phyloP scores from a whole-genome alignment of 2,888 invertebrate genomes.

The Lissonota sp. region DNA sequence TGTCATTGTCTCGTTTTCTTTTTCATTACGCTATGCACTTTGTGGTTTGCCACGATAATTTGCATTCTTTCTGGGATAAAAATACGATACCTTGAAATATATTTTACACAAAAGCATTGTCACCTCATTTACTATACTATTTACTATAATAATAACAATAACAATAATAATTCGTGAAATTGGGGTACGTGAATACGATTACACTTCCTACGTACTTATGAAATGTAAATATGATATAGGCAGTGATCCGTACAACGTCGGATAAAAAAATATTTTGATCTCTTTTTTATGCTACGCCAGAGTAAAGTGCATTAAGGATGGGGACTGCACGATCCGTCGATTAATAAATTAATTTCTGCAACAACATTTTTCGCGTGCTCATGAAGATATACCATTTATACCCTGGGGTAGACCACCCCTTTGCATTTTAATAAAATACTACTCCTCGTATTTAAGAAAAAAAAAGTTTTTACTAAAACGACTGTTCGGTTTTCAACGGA shows the following conservation, averaged over 20 bases:
- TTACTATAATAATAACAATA: constrained; percentile 43
- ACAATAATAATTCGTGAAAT: constrained; percentile 71
- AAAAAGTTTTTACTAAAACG: background rate
- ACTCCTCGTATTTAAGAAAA: background rate
- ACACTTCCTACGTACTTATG: constrained; percentile 63
- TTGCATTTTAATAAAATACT: background rate
- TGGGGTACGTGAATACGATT: too few species aligned
- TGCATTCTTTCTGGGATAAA: constrained; percentile 33
- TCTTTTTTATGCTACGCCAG: constrained; percentile 26
- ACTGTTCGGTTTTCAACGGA: background rate
- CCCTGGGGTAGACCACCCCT: background rate
- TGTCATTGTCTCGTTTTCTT: constrained; percentile 6
- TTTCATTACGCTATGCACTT: too few species aligned
- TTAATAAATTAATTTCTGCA: constrained; percentile 54
- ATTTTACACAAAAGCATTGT: constrained; percentile 58
- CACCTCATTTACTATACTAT: constrained; percentile 9
- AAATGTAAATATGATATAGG: constrained; percentile 76
- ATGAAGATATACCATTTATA: background rate
- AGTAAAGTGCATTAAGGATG: constrained; percentile 37
- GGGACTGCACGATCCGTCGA: constrained; percentile 32
- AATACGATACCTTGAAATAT: constrained; percentile 53
- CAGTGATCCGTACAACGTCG: constrained; percentile 69
- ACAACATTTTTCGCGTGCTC: background rate
- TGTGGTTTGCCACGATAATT: constrained; percentile 29
- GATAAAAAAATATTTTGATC: constrained; percentile 59